Evolutionary conservation across 2,888 invertebrate species (phyloP).

Genomic region (Branchipolynoe longqiensis): DNA sequence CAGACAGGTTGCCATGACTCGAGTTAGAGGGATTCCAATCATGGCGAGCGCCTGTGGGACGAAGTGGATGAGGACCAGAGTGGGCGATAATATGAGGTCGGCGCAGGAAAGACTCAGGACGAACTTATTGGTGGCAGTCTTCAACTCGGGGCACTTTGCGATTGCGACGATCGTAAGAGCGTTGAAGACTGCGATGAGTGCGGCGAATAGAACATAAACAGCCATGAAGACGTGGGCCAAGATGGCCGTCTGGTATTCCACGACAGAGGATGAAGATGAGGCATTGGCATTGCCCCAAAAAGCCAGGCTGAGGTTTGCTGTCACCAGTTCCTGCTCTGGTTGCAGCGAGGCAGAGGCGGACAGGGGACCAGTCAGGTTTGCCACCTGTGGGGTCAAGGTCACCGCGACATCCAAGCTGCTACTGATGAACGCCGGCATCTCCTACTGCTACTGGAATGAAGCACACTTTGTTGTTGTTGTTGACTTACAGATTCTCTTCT

Average conservation of each 20-base stretch:
- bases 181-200: conserved; percentile 15
- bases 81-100: conserved; percentile 13
- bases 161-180: conserved; percentile 11
- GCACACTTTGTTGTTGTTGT: too few species aligned
- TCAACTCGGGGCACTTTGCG: conserved; percentile 26
- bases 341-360: too few species aligned
- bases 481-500: too few species aligned
- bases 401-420: too few species aligned
- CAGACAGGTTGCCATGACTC: not conserved
- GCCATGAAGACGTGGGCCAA: conserved; percentile 6
- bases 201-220: conserved; percentile 16
- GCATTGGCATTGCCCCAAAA: too few species aligned
- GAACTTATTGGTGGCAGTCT: conserved; percentile 46
- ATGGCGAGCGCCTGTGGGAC: not conserved
- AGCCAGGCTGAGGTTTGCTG: too few species aligned
- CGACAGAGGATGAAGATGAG: too few species aligned
- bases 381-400: too few species aligned
- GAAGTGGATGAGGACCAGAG: conserved; percentile 18
- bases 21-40: not conserved
- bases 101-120: conserved; percentile 26
- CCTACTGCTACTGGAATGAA: too few species aligned
- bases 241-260: conserved; percentile 8
- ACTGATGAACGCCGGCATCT: too few species aligned
- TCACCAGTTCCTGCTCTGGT: too few species aligned
- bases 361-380: too few species aligned